A percentile compares a stretch with the other conserved stretches of the same genome.
phyloP scores from a whole-genome alignment of 2,797 vertebrate species.

The Pseudomugil tenellus region DNA sequence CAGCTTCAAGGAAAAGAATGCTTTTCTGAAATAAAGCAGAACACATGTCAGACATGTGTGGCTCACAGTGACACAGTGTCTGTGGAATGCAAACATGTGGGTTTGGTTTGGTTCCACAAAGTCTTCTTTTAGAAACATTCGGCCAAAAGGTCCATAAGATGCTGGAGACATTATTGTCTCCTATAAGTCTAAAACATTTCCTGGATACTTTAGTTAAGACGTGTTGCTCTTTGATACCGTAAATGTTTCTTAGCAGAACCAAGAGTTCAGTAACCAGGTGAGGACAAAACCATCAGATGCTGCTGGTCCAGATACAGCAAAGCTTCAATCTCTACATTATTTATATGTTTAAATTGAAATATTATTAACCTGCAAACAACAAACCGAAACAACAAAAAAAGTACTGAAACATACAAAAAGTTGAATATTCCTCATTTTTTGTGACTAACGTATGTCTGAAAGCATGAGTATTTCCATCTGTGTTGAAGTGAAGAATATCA shows the following conservation, averaged over 20 bases:
- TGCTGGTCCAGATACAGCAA: neutral
- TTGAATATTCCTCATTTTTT: neutral
- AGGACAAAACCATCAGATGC: conserved; percentile 11
- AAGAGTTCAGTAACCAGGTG: neutral
- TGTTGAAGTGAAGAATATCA: neutral
- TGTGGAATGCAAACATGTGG: conserved; percentile 32
- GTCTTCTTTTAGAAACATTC: conserved; percentile 36
- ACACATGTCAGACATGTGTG: conserved; percentile 6
- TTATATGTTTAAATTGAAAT: neutral
- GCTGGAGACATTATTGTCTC: conserved; percentile 18
- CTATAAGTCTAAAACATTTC: conserved; percentile 46
- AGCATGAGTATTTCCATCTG: neutral
- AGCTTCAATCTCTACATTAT: neutral
- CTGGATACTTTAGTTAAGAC: conserved; percentile 18
- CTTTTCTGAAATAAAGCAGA: neutral
- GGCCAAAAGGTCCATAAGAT: conserved; percentile 18
- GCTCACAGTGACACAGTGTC: neutral
- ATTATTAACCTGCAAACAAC: neutral
- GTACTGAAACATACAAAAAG: too few relatives aligned
- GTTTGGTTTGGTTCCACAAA: conserved; percentile 22
- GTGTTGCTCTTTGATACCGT: conserved; percentile 13
- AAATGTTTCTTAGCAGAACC: conserved; percentile 24
- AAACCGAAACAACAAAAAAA: too few relatives aligned
- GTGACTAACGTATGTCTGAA: neutral
- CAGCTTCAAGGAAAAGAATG: neutral